A percentile compares a stretch with the other conserved stretches of the same genome.
phyloP scores from a whole-genome alignment of 2,797 vertebrate species.

The Etheostoma perlongum region DNA sequence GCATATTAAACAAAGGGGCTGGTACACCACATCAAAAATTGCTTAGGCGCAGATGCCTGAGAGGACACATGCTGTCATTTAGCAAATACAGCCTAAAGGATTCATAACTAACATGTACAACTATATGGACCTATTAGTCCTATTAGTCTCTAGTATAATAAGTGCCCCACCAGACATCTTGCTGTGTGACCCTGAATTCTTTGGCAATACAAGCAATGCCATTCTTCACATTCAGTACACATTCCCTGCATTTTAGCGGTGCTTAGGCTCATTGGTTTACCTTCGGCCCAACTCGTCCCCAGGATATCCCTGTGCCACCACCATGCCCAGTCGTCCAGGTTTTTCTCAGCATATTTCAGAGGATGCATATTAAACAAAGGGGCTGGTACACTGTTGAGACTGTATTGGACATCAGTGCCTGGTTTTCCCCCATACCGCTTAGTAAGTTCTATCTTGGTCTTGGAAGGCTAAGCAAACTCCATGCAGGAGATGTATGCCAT shows the following conservation, averaged over 20 bases:
- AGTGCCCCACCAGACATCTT: conserved; percentile 26
- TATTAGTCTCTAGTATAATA: not conserved
- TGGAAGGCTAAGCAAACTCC: conserved; percentile 41
- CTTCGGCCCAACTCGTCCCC: too few relatives aligned
- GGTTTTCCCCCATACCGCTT: too few relatives aligned
- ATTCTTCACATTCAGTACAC: conserved; percentile 71
- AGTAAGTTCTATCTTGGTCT: conserved; percentile 31
- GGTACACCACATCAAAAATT: too few relatives aligned
- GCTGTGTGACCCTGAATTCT: conserved; percentile 40
- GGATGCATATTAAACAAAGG: conserved; percentile 51
- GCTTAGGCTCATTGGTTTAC: too few relatives aligned
- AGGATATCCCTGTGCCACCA: too few relatives aligned
- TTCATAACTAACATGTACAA: not conserved
- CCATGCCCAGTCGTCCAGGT: too few relatives aligned
- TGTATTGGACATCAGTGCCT: too few relatives aligned
- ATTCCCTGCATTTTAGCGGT: conserved; percentile 49
- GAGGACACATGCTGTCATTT: too few relatives aligned
- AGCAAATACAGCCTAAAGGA: not conserved
- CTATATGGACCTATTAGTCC: not conserved
- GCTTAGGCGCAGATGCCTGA: too few relatives aligned
- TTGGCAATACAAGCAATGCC: conserved; percentile 54
- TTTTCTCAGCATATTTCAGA: conserved; percentile 44
- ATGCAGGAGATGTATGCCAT: conserved; percentile 11
- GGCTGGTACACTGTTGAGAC: too few relatives aligned
- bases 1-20: too few relatives aligned